Conservation (phyloP, 2,797 vertebrate genomes). For the Dermochelys coriacea region DNA sequence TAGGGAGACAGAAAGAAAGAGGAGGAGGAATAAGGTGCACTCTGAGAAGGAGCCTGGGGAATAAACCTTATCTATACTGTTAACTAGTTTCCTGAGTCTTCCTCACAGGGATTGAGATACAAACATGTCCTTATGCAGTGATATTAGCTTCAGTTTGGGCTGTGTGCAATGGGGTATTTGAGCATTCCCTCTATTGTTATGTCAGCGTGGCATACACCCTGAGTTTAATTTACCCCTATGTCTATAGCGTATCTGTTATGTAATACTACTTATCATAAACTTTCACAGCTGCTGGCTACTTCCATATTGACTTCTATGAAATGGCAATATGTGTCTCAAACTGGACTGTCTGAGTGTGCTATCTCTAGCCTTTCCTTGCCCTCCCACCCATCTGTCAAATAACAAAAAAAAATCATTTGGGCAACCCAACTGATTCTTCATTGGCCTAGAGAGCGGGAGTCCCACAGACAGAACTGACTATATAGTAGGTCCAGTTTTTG, state of each 20-base stretch:
- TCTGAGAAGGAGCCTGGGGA: too few relatives aligned
- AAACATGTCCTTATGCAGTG: neutral
- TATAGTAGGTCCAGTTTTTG: neutral
- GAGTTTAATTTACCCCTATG: neutral
- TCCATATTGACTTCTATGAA: neutral
- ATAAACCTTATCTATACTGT: too few relatives aligned
- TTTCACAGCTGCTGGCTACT: neutral
- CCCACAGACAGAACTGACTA: neutral
- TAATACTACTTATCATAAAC: neutral
- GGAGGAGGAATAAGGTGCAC: too few relatives aligned
- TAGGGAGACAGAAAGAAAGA: too few relatives aligned
- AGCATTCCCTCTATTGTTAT: neutral
- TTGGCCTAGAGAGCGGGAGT: neutral
- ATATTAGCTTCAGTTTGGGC: neutral
- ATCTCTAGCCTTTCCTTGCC: neutral
- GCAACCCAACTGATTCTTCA: neutral
- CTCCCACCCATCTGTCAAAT: neutral
- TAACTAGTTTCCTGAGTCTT: neutral
- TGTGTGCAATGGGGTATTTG: neutral
- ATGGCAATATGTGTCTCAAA: neutral
- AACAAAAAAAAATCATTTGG: neutral
- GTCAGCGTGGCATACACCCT: neutral
- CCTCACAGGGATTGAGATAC: neutral
- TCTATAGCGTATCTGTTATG: neutral
- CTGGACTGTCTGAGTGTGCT: neutral